Base-by-base conservation (phyloP, 2,113 vertebrate species). In the Cinclus cinclus region DNA sequence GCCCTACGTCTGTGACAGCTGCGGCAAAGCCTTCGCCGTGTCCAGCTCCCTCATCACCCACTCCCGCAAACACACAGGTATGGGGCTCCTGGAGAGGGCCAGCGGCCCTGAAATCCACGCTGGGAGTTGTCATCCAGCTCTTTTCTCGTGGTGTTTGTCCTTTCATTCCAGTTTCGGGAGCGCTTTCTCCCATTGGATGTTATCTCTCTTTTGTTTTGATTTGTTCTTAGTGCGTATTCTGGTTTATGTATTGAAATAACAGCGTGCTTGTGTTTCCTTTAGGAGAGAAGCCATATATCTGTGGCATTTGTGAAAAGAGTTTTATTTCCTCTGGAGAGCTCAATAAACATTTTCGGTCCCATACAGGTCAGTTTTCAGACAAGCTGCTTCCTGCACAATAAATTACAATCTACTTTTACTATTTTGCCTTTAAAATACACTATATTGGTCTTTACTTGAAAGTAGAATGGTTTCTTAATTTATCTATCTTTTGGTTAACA, bases 1-100 rank as follows among this genome's bases (percentile, higher is more conserved):
- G 60, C 99, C 99, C 2, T 99, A 99, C 11, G 98, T 99, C 39
- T 99, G 99, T 4, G 99, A 99, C 83, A 99, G 98, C 16, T 99
- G 99, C 12, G 99, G 99, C 30, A 99, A 99, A 98, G 98, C 99
- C 15, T 99, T 99, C 91, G 99, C 99, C 0, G 99, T 99, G 49
- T 99, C 99, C 21, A 99, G 99, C 90, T 99, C 99, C 5, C 99
- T 99, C 93, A 99, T 99, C 94, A 99, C 99, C 23, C 99, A 99
- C 79, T 98, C 98, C 55, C 98, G 99, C 20, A 99, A 99, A 67
- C 99, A 99, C 82, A 99, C 99, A 76, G 99, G 99, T 99, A 87
- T 96, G 18, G 64, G n/a, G 64, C 69, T 25, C 44, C 20, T 4
- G 71, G 19, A 10, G 7, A 6, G 17, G 2, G 65, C 13, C 4